Percentiles rank a stretch among this genome's conserved stretches.
phyloP scores from a whole-genome alignment of 2,888 invertebrate genomes.

The Xanthia togata region DNA sequence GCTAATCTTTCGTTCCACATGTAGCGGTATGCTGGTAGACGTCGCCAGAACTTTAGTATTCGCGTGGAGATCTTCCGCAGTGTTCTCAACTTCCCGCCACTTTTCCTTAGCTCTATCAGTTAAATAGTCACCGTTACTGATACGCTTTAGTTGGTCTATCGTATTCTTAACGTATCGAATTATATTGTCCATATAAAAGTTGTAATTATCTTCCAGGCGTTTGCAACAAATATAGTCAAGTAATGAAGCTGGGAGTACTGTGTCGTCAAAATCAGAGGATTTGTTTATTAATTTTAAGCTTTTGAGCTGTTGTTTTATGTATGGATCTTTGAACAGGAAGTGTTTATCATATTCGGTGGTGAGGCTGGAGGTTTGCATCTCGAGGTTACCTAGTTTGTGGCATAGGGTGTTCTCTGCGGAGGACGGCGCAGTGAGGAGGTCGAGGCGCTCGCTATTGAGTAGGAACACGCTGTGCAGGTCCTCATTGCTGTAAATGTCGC shows the following conservation, averaged over 20 bases:
- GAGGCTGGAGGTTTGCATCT: slow-evolving; percentile 74
- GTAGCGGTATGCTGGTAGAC: slow-evolving; percentile 80
- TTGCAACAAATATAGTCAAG: slow-evolving; percentile 85
- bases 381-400: slow-evolving; percentile 79
- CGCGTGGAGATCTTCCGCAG: slow-evolving; percentile 48
- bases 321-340: slow-evolving; percentile 78
- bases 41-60: slow-evolving; percentile 77
- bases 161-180: slow-evolving; percentile 84
- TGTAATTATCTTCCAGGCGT: slow-evolving; percentile 83
- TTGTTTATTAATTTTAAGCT: slow-evolving; percentile 71
- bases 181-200: slow-evolving; percentile 86
- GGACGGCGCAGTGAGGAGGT: slow-evolving; percentile 75
- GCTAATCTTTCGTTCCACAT: slow-evolving; percentile 75
- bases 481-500: slow-evolving; percentile 78
- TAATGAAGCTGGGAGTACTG: slow-evolving; percentile 78
- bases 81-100: slow-evolving; percentile 79
- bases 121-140: slow-evolving; percentile 87
- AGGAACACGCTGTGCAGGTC: slow-evolving; percentile 77
- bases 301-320: slow-evolving; percentile 78
- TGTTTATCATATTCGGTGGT: slow-evolving; percentile 73
- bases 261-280: slow-evolving; percentile 67
- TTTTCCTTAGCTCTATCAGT: slow-evolving; percentile 85
- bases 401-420: slow-evolving; percentile 79
- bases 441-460: slow-evolving; percentile 81
- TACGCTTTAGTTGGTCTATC: slow-evolving; percentile 86